Evolutionary conservation across 2,113 vertebrate genomes (phyloP).

Genomic region (Bos taurus): DNA sequence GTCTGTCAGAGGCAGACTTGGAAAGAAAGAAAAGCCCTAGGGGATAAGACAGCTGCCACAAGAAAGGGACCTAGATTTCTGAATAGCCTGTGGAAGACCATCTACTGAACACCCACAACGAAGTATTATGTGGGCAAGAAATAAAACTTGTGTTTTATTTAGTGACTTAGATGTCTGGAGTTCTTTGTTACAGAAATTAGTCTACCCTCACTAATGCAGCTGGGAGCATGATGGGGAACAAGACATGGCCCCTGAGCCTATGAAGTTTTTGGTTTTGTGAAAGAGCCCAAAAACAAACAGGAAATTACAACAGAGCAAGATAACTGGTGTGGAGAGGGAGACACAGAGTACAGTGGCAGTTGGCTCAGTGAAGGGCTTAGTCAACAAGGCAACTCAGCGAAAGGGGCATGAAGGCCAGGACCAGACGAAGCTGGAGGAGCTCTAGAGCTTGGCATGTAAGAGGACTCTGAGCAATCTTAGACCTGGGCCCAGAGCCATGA

Average conservation of each 20-base stretch:
- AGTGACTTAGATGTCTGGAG: background rate
- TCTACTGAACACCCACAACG: background rate
- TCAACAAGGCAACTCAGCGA: background rate
- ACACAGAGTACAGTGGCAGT: background rate
- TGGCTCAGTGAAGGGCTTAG: background rate
- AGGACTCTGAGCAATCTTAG: background rate
- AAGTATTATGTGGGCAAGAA: background rate
- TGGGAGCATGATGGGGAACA: background rate
- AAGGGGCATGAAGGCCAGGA: background rate
- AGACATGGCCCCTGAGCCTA: background rate
- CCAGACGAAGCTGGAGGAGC: background rate
- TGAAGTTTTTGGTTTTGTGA: background rate
- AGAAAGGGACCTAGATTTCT: background rate
- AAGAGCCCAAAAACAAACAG: background rate
- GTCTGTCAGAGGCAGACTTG: background rate
- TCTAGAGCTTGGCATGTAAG: background rate
- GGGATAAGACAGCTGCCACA: background rate
- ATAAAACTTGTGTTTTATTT: background rate
- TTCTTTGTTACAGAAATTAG: slow-evolving; percentile 3
- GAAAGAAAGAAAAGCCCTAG: background rate
- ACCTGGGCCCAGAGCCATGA: background rate
- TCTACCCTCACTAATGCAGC: background rate
- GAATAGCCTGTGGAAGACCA: background rate
- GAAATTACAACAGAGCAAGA: background rate
- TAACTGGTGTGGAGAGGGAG: background rate